Conservation (phyloP, 1,140 invertebrate genomes). For the Sipha flava region DNA sequence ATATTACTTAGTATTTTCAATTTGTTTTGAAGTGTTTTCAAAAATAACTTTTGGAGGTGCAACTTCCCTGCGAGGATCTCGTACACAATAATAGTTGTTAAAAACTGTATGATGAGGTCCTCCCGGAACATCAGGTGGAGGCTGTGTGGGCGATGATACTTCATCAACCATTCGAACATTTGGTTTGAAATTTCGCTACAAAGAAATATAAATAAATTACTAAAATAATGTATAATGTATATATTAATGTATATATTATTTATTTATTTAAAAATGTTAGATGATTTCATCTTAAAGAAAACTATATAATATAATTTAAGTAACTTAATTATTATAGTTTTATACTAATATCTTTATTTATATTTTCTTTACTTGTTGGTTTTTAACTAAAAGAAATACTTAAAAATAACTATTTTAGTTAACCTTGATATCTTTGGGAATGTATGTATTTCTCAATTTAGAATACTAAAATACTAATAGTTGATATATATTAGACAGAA, state of each 20-base stretch:
- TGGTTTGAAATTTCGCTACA: constrained; percentile 11
- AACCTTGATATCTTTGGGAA: no score
- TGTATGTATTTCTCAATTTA: no score
- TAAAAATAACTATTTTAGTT: no score
- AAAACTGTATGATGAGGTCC: constrained; percentile 63
- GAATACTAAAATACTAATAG: no score
- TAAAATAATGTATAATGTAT: neutral
- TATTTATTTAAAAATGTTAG: no score
- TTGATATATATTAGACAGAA: no score
- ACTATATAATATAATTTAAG: no score
- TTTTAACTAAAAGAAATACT: no score
- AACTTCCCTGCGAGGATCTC: constrained; percentile 67
- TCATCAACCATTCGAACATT: constrained; percentile 55
- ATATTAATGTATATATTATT: neutral
- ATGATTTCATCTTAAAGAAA: no score
- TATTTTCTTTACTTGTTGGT: no score
- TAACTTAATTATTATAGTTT: no score
- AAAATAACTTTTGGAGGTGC: constrained; percentile 55
- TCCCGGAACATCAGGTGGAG: constrained; percentile 62
- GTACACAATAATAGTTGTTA: constrained; percentile 67
- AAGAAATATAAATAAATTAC: neutral
- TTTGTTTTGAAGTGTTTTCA: constrained; percentile 38
- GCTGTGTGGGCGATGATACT: constrained; percentile 60
- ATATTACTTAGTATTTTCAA: constrained; percentile 5
- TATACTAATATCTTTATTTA: no score